phyloP scores from a whole-genome alignment of 2,888 invertebrate species.

The Brachyptera putata region DNA sequence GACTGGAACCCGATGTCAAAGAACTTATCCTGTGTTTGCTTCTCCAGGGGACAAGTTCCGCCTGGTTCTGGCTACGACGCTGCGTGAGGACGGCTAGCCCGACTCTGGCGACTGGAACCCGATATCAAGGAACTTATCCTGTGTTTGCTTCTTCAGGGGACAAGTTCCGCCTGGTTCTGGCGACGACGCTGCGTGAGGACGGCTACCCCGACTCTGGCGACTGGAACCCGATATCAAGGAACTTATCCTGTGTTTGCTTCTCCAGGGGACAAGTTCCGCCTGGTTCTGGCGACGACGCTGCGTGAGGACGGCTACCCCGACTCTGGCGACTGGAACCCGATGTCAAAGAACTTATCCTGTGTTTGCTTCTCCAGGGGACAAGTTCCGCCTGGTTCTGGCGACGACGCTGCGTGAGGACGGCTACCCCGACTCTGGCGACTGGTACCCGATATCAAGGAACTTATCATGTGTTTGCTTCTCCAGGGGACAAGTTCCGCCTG shows the following conservation, averaged over 20 bases:
- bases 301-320: slow-evolving; percentile 96
- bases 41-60: slow-evolving; percentile 67
- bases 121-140: too few relatives aligned
- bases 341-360: too few relatives aligned
- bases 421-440: slow-evolving; percentile 92
- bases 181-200: slow-evolving; percentile 93
- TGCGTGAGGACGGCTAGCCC: slow-evolving; percentile 94
- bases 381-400: slow-evolving; percentile 88
- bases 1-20: slow-evolving; percentile 91
- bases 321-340: slow-evolving; percentile 90
- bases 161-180: slow-evolving; percentile 86
- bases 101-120: slow-evolving; percentile 96
- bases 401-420: slow-evolving; percentile 96
- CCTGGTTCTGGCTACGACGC: slow-evolving; percentile 87
- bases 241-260: too few relatives aligned
- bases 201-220: slow-evolving; percentile 95
- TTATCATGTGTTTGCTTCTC: slow-evolving; percentile 23
- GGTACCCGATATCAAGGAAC: slow-evolving; percentile 84
- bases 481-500: slow-evolving; percentile 73
- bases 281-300: slow-evolving; percentile 91
- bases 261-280: slow-evolving; percentile 68
- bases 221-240: slow-evolving; percentile 91
- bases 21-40: too few relatives aligned
- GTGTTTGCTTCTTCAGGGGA: slow-evolving; percentile 53
- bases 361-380: slow-evolving; percentile 48